phyloP scores from a whole-genome alignment of 2,113 vertebrate species.

The Dipodomys stephensi region DNA sequence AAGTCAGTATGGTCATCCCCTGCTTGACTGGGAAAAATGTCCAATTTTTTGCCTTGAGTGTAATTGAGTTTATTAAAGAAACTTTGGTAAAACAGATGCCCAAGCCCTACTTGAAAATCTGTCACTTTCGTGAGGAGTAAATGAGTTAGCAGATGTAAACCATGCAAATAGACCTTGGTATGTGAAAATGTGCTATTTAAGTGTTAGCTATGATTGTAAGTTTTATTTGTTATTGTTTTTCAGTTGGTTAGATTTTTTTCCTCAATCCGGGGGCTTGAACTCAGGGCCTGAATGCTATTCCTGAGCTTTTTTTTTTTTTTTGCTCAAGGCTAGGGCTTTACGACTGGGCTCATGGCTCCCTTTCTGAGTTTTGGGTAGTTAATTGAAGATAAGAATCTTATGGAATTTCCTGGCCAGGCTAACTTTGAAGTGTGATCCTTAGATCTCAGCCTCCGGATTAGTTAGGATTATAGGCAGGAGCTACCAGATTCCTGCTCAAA shows the following conservation, averaged over 20 bases:
- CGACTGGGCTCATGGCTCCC: too few species aligned
- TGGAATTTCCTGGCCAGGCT: too few species aligned
- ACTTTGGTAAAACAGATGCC: conserved; percentile 13
- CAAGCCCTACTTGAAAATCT: not conserved
- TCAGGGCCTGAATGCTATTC: too few species aligned
- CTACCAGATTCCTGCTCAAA: too few species aligned
- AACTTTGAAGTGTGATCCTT: too few species aligned
- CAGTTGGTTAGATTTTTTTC: not conserved
- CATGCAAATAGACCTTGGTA: not conserved
- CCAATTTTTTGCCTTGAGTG: not conserved
- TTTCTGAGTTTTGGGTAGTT: too few species aligned
- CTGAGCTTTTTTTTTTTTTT: too few species aligned
- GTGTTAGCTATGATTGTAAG: not conserved
- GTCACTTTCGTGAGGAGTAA: not conserved
- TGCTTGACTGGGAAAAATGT: not conserved
- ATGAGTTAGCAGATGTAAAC: conserved; percentile 3
- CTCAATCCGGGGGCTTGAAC: too few species aligned
- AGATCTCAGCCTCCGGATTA: too few species aligned
- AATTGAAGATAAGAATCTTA: too few species aligned
- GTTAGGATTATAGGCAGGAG: too few species aligned
- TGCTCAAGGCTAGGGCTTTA: too few species aligned
- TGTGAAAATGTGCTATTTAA: not conserved
- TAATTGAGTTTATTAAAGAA: conserved; percentile 19
- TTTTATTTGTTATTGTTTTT: not conserved
- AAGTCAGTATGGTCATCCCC: not conserved